Evolutionary conservation across 2,888 invertebrate genomes (phyloP).

Genomic region (Invenusta paracnida): DNA sequence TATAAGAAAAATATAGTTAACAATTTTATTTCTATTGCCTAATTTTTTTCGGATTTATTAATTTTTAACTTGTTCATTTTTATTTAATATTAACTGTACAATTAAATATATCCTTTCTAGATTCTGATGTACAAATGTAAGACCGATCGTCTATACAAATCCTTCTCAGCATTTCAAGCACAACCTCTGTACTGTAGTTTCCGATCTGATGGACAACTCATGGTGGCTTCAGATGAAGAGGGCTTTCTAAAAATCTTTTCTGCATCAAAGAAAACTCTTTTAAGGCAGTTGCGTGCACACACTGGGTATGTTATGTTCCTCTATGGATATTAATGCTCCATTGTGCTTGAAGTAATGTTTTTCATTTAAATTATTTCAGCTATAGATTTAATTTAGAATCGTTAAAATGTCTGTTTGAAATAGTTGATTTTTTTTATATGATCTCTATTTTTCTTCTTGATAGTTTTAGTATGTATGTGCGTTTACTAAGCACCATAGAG

Average conservation of each 20-base stretch:
- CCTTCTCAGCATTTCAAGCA: constrained; percentile 1
- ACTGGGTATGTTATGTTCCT: background rate
- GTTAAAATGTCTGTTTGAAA: no score
- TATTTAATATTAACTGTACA: no score
- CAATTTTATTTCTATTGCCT: background rate
- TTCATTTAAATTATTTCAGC: no score
- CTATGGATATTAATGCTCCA: no score
- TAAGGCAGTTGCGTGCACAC: background rate
- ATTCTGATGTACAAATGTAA: constrained; percentile 2
- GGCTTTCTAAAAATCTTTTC: background rate
- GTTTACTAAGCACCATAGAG: no score
- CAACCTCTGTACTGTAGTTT: background rate
- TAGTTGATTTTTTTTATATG: no score
- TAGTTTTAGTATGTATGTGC: no score
- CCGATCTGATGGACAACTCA: background rate
- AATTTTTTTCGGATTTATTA: background rate
- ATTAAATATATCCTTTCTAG: no score
- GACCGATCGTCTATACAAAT: background rate
- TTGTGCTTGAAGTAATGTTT: no score
- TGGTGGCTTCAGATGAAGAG: constrained; percentile 6
- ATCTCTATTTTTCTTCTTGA: no score
- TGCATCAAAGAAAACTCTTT: background rate
- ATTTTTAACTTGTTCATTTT: background rate
- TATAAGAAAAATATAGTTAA: background rate
- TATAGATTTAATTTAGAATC: background rate